These are phyloP conservation scores for Colius striatus DNA, from an alignment of 2,113 vertebrate genomes.

Conservation along the genomic window DNA sequence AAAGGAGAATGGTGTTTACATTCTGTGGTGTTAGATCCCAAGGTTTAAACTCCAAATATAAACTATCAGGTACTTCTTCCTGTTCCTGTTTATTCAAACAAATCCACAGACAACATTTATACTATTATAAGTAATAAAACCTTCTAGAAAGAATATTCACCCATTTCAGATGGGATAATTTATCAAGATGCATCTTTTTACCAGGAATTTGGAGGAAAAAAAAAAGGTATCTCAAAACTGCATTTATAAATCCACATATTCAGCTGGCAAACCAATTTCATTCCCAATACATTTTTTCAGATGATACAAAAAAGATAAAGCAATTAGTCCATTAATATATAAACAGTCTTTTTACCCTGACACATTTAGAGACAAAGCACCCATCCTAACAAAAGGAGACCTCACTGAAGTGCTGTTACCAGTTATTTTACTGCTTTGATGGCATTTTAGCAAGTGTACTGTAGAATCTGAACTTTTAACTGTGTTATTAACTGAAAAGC, in stretches of 20 bases:
- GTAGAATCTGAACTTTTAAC: not conserved
- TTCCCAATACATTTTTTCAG: not conserved
- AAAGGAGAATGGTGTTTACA: not conserved
- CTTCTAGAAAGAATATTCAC: not conserved
- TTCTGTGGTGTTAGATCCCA: not conserved
- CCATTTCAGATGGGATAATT: not conserved
- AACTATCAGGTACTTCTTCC: not conserved
- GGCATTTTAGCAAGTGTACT: not conserved
- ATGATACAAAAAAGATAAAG: not conserved
- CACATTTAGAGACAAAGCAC: not conserved
- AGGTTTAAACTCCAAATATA: conserved; percentile 9
- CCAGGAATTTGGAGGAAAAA: not conserved
- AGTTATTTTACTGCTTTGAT: not conserved
- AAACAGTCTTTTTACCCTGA: not conserved
- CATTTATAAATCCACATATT: not conserved
- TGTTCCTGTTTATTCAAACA: not conserved
- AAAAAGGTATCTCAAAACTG: not conserved
- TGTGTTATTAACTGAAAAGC: not conserved
- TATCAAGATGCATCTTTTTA: not conserved
- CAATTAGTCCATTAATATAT: not conserved
- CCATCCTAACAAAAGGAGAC: not conserved
- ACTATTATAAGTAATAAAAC: not conserved
- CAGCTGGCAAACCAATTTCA: not conserved
- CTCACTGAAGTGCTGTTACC: not conserved
- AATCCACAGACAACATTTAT: not conserved